These are phyloP conservation scores for Myrmecophaga tridactyla DNA, from an alignment of 2,113 vertebrate genomes.

Conservation along the genomic window DNA sequence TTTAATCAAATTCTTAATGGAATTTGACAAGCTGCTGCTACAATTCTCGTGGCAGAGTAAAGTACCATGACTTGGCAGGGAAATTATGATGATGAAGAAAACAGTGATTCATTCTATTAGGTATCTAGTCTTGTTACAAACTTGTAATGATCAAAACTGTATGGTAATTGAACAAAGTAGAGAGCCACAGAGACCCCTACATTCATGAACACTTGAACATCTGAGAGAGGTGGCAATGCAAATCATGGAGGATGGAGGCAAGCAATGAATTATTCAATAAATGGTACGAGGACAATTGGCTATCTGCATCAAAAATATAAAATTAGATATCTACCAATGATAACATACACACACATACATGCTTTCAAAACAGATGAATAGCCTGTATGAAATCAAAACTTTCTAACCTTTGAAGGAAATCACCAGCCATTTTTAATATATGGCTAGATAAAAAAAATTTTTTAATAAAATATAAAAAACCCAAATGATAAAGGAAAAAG, in stretches of 20 bases:
- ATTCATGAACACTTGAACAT: background rate
- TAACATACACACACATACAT: background rate
- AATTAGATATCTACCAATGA: background rate
- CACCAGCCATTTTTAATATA: background rate
- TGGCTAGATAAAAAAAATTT: background rate
- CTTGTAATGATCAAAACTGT: background rate
- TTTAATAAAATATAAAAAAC: background rate
- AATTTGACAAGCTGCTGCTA: background rate
- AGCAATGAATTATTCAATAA: background rate
- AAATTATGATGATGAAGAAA: background rate
- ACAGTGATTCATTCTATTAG: background rate
- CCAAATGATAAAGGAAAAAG: background rate
- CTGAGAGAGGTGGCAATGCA: background rate
- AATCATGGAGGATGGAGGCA: background rate
- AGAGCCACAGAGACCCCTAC: background rate
- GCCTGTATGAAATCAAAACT: background rate
- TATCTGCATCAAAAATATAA: background rate
- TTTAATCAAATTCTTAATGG: background rate
- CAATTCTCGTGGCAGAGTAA: background rate
- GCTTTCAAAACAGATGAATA: background rate
- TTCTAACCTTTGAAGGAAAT: background rate
- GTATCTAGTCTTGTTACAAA: background rate
- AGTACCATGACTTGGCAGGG: background rate
- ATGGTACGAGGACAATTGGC: background rate
- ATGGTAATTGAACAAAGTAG: background rate